Evolutionary conservation across 2,797 vertebrate species (phyloP), one percentile per base, ranked within the genome.

Genomic region (Hafferia zeledoni): DNA sequence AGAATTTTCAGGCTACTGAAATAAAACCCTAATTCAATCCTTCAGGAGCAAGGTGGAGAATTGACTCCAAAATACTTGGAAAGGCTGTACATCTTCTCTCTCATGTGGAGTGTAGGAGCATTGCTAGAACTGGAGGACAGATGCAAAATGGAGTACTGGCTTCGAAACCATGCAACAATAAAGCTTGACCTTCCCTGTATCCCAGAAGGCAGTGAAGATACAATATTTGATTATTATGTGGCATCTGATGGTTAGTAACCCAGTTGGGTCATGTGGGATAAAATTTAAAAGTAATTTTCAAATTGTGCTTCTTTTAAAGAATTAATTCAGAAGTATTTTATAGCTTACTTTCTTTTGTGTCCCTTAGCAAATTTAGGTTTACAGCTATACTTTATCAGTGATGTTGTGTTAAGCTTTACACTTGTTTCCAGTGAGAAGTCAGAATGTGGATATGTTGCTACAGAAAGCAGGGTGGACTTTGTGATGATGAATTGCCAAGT

Each of bases 31-130:
- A 49, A 87, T 23, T 89, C 50, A 44, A 10, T 33, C 39, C 61
- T 75, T 78, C 94, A 99, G 99, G 99, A 99, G 28, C 98, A 99
- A 93, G 97, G 98, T 31, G 98, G 96, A 4, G 99, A 99, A 87
- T 68, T 98, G 46, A 97, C 98, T 12, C 88, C 92, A 25, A 98
- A 98, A 64, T 98, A 99, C 94, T 94, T 99, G 98, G 99, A 98
- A 96, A 98, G 98, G 19, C 97, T 99, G 22, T 99, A 99, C 24
- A 39, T 99, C 70, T 99, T 99, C 68, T 98, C 99, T 28, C 97
- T 99, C 49, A 99, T 99, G 98, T 99, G 99, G 99, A 99, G 99
- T 55, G 25, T 99, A 2, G 99, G 99, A 25, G 99, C 99, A 3
- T 78, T 98, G 37, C 97, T 99, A 80, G 99, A 99, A 90, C 95